These are phyloP conservation scores for Drosophila repleta DNA, from an alignment of 1,140 invertebrate species.

Conservation along the genomic window DNA sequence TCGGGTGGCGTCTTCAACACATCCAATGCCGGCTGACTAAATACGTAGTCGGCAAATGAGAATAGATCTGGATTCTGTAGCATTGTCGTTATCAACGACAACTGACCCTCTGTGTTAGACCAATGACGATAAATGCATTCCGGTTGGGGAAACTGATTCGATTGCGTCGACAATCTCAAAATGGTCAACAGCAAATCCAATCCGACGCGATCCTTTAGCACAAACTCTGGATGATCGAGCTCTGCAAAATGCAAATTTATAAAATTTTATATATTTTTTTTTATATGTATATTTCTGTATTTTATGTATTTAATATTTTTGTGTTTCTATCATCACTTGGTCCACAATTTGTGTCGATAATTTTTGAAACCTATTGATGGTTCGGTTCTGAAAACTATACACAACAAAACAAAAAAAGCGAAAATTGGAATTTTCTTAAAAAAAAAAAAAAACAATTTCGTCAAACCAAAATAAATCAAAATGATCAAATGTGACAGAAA, in stretches of 20 bases:
- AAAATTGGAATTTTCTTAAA: too few species aligned
- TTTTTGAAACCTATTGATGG: too few species aligned
- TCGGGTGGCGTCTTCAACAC: slow-evolving; percentile 96
- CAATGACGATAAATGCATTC: slow-evolving; percentile 95
- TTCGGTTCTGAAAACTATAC: too few species aligned
- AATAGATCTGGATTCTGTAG: slow-evolving; percentile 96
- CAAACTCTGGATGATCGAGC: slow-evolving; percentile 93
- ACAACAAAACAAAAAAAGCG: too few species aligned
- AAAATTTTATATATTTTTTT: slow-evolving; percentile 20
- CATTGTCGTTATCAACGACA: slow-evolving; percentile 94
- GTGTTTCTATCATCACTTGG: not conserved
- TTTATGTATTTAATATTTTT: not conserved
- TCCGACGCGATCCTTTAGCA: slow-evolving; percentile 93
- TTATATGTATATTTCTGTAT: not conserved
- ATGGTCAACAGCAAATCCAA: slow-evolving; percentile 92
- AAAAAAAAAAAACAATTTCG: too few species aligned
- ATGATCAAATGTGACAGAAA: too few species aligned
- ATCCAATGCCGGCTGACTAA: slow-evolving; percentile 93
- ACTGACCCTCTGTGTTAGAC: slow-evolving; percentile 96
- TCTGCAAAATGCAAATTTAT: slow-evolving; percentile 37
- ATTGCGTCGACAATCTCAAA: slow-evolving; percentile 91
- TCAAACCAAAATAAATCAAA: too few species aligned
- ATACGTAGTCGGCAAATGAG: slow-evolving; percentile 96
- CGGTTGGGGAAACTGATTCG: slow-evolving; percentile 91
- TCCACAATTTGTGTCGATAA: too few species aligned